These are phyloP conservation scores for Dermatemys mawii DNA, from an alignment of 2,113 vertebrate species.

Conservation along the genomic window DNA sequence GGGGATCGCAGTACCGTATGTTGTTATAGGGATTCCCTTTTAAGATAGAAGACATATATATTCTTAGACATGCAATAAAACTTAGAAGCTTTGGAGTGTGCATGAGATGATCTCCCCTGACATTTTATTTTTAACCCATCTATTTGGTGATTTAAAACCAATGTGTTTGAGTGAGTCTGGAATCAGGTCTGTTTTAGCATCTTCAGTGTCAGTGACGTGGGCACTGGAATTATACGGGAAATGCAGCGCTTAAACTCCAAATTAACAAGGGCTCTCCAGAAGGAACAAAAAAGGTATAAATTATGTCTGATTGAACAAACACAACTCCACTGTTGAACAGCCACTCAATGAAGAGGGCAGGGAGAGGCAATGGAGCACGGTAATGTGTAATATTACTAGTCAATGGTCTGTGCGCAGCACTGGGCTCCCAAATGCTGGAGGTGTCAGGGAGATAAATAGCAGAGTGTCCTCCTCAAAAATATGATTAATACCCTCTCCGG, in stretches of 20 bases:
- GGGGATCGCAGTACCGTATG: constrained; percentile 34
- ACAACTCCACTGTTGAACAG: constrained; percentile 93
- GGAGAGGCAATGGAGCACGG: constrained; percentile 98
- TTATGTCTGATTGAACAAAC: constrained; percentile 94
- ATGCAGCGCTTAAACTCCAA: constrained; percentile 55
- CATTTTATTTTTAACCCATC: constrained; percentile 46
- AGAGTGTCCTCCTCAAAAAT: constrained; percentile 99
- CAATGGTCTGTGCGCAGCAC: constrained; percentile 99
- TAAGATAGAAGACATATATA: constrained; percentile 37
- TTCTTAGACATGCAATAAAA: constrained; percentile 54
- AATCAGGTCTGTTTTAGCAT: constrained; percentile 17
- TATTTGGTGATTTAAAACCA: constrained; percentile 46
- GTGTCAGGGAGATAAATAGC: constrained; percentile 99
- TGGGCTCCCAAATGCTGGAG: constrained; percentile 93
- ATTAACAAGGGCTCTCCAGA: constrained; percentile 73
- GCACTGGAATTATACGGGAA: constrained; percentile 58
- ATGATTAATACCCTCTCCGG: constrained; percentile 99
- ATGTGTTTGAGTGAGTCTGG: constrained; percentile 14
- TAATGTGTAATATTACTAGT: constrained; percentile 99
- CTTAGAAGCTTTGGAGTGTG: constrained; percentile 35
- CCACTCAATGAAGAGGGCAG: constrained; percentile 99
- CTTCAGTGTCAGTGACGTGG: neutral
- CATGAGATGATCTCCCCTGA: constrained; percentile 17
- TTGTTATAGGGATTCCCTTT: constrained; percentile 62
- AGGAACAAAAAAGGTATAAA: constrained; percentile 89